These are phyloP conservation scores for Dryobota labecula DNA, from an alignment of 2,888 invertebrate species.

Conservation along the genomic window DNA sequence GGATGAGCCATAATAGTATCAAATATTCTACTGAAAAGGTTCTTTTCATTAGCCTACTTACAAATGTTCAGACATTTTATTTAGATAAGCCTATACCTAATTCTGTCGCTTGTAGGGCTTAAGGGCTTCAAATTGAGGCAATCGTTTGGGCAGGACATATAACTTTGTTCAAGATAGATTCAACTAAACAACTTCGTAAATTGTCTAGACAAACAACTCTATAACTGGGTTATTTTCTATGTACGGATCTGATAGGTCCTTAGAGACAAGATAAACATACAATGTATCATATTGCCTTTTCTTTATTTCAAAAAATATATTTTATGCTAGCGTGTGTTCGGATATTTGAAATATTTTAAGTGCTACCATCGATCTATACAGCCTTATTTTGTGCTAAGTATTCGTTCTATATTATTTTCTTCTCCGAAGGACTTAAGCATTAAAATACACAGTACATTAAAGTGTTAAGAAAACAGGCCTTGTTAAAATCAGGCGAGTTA, in stretches of 20 bases:
- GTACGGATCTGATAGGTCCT: constrained; percentile 8
- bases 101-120: constrained; percentile 12
- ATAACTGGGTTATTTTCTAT: background rate
- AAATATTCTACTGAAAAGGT: constrained; percentile 29
- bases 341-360: constrained; percentile 1
- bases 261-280: constrained; percentile 13
- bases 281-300: background rate
- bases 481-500: constrained; percentile 7
- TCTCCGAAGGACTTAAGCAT: background rate
- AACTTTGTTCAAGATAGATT: constrained; percentile 32
- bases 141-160: constrained; percentile 27
- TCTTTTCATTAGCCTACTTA: constrained; percentile 38
- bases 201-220: constrained; percentile 24
- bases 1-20: constrained; percentile 23
- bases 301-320: background rate
- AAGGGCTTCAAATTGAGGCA: constrained; percentile 24
- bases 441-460: constrained; percentile 1
- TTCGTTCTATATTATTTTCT: background rate
- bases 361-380: background rate
- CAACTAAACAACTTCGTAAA: constrained; percentile 36
- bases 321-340: background rate
- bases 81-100: constrained; percentile 16
- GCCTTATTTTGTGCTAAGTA: background rate
- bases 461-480: constrained; percentile 16
- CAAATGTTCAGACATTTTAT: constrained; percentile 35